Conservation (phyloP, 2,113 vertebrate species). For the Daphoenositta chrysoptera region DNA sequence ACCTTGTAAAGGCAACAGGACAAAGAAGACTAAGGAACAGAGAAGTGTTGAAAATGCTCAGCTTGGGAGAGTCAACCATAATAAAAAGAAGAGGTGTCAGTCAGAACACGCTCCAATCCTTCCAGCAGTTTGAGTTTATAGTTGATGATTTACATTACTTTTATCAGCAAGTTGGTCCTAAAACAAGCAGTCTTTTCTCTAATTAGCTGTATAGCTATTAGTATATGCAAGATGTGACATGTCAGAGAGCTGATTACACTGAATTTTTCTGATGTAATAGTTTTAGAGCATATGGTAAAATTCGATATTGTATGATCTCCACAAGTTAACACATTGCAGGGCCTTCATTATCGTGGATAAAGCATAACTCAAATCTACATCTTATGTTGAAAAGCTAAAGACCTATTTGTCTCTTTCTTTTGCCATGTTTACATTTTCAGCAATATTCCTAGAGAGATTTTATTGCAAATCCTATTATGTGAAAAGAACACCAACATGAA, state of each 20-base stretch:
- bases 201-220: background rate
- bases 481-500: background rate
- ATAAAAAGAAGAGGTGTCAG: fast-evolving
- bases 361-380: background rate
- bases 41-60: background rate
- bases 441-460: background rate
- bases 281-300: background rate
- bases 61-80: background rate
- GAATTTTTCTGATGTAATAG: background rate
- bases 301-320: background rate
- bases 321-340: background rate
- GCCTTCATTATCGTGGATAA: background rate
- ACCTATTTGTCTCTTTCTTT: background rate
- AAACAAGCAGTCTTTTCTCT: background rate
- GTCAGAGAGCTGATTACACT: background rate
- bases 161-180: background rate
- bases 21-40: background rate
- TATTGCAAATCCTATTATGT: background rate
- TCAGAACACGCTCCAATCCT: background rate
- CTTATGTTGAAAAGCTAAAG: background rate
- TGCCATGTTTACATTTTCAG: background rate
- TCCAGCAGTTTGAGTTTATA: background rate
- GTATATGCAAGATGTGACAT: background rate
- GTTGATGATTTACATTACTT: background rate
- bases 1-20: background rate